phyloP scores from a whole-genome alignment of 2,113 vertebrate genomes.

The Trochalopteron elliotii region DNA sequence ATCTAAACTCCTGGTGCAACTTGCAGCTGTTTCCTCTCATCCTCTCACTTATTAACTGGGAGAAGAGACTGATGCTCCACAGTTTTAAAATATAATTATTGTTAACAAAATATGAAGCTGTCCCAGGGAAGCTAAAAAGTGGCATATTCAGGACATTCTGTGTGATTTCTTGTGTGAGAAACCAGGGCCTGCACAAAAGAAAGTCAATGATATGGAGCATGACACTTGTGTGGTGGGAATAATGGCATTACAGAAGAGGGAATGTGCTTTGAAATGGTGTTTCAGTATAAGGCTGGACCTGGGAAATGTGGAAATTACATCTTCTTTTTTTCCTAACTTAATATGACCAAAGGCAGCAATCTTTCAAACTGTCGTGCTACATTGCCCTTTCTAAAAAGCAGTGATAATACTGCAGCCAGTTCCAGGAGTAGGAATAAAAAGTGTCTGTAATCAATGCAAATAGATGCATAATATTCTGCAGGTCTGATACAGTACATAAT shows the following conservation, averaged over 20 bases:
- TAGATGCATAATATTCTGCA: constrained; percentile 18
- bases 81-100: neutral
- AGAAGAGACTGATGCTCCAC: neutral
- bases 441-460: constrained; percentile 9
- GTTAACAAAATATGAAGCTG: neutral
- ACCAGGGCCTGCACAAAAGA: neutral
- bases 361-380: neutral
- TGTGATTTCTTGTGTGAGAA: neutral
- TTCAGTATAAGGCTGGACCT: neutral
- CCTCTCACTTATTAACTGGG: neutral
- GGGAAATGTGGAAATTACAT: neutral
- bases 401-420: neutral
- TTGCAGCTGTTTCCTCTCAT: neutral
- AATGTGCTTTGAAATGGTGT: neutral
- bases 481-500: constrained; percentile 17
- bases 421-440: neutral
- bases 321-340: neutral
- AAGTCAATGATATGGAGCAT: neutral
- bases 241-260: neutral
- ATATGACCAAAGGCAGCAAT: neutral
- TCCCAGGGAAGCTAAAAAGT: neutral
- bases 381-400: neutral
- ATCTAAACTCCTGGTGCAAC: neutral
- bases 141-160: neutral
- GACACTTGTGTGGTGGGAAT: neutral